Evolutionary conservation across 2,113 vertebrate species (phyloP), one percentile per base, ranked within the genome.

Genomic region (Syngnathus typhle): DNA sequence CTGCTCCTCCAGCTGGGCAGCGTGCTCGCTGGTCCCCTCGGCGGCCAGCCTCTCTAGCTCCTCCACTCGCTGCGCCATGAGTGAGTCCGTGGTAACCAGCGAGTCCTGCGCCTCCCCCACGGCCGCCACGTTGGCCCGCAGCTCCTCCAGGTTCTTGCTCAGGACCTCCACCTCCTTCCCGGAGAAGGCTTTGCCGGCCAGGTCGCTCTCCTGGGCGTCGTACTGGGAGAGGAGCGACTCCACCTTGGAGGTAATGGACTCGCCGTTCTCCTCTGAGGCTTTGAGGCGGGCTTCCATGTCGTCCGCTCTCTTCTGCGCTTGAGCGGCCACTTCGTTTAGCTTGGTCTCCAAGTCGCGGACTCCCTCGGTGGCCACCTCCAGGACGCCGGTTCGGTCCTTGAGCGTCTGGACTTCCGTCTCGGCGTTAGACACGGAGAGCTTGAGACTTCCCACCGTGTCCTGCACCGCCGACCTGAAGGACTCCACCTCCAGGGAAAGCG

Each of bases 1-100:
- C 0, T 95, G 94, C 43, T 83, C 90, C 73, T 97, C 94, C 2
- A 96, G 90, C 85, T 93, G 94, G 65, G 90, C 92, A 0, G 93
- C 92, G 0, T 93, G 92, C 83, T 95, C 93, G 0, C 84, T 76
- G 0, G 93, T 90, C 81, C 94, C 74, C 61, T 87, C 92, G 66
- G 89, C 91, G 58, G 95, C 91, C 0, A 44, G 21, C 43, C 59
- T 60, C 64, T 72, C 71, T 65, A 89, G 4, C 0, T 68, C 80
- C 44, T 65, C 75, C 1, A 76, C 75, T 67, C 84, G 90, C 79
- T 83, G 66, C 3, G 16, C 88, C 74, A 86, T 82, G 68, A 75
- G 81, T 36, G 91, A 83, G 75, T 92, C 82, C 23, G 84, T 79
- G 0, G 68, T 44, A 36, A 49, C 84, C 0, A 92, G 80, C 65